Evolutionary conservation across 2,113 vertebrate species (phyloP).

Genomic region (Tenrec ecaudatus): DNA sequence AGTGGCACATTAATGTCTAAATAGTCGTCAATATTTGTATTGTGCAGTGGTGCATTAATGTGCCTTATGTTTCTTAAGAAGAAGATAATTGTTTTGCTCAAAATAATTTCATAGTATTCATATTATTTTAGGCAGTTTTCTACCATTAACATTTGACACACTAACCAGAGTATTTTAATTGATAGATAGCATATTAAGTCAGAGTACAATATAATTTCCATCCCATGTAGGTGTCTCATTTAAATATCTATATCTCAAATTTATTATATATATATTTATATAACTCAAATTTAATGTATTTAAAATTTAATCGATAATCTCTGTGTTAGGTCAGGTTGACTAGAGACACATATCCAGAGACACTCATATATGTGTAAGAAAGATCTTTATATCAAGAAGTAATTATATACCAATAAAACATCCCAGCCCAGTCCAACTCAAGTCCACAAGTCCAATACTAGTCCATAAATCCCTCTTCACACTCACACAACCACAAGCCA

Average conservation of each 20-base stretch:
- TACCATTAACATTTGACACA: background rate
- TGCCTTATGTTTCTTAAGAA: background rate
- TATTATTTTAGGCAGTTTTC: background rate
- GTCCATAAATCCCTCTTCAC: too few species aligned
- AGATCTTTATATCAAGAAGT: too few species aligned
- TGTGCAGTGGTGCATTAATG: background rate
- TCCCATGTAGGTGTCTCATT: background rate
- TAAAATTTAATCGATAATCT: background rate
- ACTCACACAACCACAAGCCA: too few species aligned
- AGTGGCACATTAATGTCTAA: background rate
- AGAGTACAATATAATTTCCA: background rate
- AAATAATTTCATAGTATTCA: background rate
- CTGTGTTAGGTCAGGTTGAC: too few species aligned
- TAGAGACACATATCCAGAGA: too few species aligned
- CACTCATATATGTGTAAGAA: too few species aligned
- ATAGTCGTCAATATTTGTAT: background rate
- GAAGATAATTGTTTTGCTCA: background rate
- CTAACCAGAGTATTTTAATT: background rate
- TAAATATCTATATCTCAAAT: background rate
- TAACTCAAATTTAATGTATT: background rate
- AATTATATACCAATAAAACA: too few species aligned
- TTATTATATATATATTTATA: background rate
- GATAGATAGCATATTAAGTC: background rate
- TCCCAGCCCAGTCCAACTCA: too few species aligned
- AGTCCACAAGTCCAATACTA: too few species aligned